Evolutionary conservation across 2,113 vertebrate species (phyloP).

Genomic region (Condylura cristata): DNA sequence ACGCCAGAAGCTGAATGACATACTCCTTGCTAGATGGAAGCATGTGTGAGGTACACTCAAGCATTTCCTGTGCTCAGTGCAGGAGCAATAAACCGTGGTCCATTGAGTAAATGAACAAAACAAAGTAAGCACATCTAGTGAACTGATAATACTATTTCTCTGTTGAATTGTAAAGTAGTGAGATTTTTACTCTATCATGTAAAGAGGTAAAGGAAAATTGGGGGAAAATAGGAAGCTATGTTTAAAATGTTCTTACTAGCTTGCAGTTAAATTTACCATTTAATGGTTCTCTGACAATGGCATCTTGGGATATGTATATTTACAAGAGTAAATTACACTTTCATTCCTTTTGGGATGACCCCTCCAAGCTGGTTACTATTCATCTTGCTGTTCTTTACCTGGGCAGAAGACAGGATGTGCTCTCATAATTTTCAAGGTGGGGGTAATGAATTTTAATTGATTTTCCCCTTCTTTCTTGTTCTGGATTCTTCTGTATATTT

Average conservation of each 20-base stretch:
- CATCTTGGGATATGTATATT: not conserved
- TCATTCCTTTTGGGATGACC: not conserved
- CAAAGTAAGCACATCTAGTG: not conserved
- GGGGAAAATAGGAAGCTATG: not conserved
- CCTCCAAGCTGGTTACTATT: not conserved
- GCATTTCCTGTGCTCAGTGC: not conserved
- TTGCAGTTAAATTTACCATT: not conserved
- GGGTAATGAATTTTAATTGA: not conserved
- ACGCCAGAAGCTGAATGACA: not conserved
- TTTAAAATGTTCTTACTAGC: not conserved
- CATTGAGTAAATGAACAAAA: not conserved
- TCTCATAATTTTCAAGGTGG: conserved; percentile 20
- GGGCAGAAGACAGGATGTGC: not conserved
- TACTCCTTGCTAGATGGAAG: not conserved
- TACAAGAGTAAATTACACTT: not conserved
- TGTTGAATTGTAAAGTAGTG: not conserved
- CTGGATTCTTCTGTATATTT: not conserved
- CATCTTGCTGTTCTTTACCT: not conserved
- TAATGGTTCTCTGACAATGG: not conserved
- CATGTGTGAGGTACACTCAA: not conserved
- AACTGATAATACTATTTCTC: not conserved
- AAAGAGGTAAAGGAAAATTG: not conserved
- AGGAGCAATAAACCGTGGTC: not conserved
- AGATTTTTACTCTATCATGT: not conserved
- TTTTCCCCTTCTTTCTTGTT: not conserved